Evolutionary conservation across 2,888 invertebrate species (phyloP).

Genomic region (Drosophila lacicola): DNA sequence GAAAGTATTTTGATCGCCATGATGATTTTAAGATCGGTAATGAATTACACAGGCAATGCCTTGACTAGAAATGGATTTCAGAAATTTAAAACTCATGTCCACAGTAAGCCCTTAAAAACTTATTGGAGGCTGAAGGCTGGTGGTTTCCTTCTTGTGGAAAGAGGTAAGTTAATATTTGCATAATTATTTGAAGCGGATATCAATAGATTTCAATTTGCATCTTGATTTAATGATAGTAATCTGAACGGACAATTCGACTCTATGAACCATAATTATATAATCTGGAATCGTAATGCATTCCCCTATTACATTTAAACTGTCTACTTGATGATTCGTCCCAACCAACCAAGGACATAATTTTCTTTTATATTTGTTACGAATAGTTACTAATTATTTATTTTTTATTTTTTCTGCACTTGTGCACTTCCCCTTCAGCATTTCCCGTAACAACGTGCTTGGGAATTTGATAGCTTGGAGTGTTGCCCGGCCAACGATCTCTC

Average conservation of each 20-base stretch:
- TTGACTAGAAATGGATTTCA: background rate
- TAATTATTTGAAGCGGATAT: background rate
- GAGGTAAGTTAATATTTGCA: background rate
- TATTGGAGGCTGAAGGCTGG: background rate
- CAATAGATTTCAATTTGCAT: too few relatives aligned
- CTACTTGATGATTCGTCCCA: background rate
- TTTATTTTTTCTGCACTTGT: background rate
- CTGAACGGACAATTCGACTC: background rate
- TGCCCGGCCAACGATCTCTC: constrained; percentile 19
- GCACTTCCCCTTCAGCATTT: background rate
- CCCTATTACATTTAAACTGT: background rate
- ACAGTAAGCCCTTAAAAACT: background rate
- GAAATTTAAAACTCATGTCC: too few relatives aligned
- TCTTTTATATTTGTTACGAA: too few relatives aligned
- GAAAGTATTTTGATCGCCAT: too few relatives aligned
- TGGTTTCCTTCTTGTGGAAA: background rate
- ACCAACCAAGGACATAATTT: too few relatives aligned
- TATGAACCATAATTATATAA: too few relatives aligned
- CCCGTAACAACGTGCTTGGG: background rate
- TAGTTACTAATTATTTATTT: too few relatives aligned
- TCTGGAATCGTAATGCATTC: too few relatives aligned
- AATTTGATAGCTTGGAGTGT: background rate
- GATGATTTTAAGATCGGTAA: background rate
- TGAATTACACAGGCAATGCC: background rate
- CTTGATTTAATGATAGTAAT: background rate